Evolutionary conservation across 64 coral and sea anemone genomes (phyloP), one percentile per base, ranked within the genome.

Genomic region (Hydrozoanthus tunicans): DNA sequence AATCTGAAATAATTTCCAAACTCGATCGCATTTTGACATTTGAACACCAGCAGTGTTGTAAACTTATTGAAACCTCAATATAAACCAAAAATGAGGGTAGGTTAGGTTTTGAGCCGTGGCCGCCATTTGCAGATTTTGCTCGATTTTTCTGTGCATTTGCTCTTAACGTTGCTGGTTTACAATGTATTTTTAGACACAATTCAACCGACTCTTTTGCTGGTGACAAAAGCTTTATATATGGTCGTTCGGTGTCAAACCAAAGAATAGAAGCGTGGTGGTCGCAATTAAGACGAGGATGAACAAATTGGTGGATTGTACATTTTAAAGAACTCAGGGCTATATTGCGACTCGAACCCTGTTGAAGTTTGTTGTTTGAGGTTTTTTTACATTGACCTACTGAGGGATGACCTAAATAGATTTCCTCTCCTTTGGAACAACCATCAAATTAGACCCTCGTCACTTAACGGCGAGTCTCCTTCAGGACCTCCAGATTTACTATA

Each of bases 401-500:
- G 73, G 73, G 53, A 77, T 77, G 73, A 77, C 9, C 11, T 77
- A 77, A 6, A 77, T 53, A 77, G 11, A 77, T 77, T 77, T 77
- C 4, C 73, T 53, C 73, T 77, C 27, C 73, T 77, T 53, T 77
- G 43, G 73, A 77, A 77, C 89, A 51, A 76, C 85, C 15, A 74
- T 53, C 11, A 72, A 7, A 84, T 64, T 84, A 53, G 59, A 53
- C 62, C 43, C 62, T 68, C 81, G 26, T 53, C 13, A 53, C 67
- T 73, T 53, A 72, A 89, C 52, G 24, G 70, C 14, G 89, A 81
- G 63, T 91, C 77, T 77, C 75, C 89, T 78, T 91, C 89, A 24
- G 77, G 76, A 24, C 88, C 77, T 79, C 77, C 89, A 65, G 89
- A 91, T 80, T 69, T 91, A 91, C 90, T 91, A 77, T 91, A 91